A percentile compares a stretch with the other conserved stretches of the same genome.
Conservation (phyloP, 2,888 invertebrate genomes). For the Rhamnusium bicolor region DNA sequence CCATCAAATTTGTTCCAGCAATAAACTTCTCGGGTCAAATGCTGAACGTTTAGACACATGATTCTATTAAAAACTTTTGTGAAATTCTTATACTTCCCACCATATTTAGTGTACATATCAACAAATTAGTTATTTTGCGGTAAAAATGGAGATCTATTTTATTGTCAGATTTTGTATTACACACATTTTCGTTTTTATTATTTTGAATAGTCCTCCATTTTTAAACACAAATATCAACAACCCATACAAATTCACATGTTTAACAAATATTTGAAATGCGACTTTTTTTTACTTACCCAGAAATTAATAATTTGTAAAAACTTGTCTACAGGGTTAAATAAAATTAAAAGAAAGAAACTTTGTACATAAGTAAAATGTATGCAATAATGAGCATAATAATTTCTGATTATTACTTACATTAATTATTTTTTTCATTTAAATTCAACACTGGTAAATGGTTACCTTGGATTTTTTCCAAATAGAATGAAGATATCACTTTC, state of each 20-base stretch:
- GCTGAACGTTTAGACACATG: too few species aligned
- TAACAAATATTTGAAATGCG: not conserved
- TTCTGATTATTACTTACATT: constrained; percentile 43
- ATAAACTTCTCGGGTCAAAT: too few species aligned
- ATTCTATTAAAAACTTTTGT: too few species aligned
- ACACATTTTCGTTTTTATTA: not conserved
- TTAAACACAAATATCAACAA: not conserved
- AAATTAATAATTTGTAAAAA: constrained; percentile 10
- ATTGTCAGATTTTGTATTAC: constrained; percentile 9
- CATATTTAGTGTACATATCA: too few species aligned
- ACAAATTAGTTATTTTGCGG: too few species aligned
- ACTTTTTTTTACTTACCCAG: not conserved
- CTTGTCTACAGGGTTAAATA: constrained; percentile 3
- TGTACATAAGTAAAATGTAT: constrained; percentile 30
- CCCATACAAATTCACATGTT: constrained; percentile 1
- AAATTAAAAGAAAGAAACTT: constrained; percentile 1
- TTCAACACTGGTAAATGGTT: constrained; percentile 49
- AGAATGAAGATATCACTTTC: constrained; percentile 53
- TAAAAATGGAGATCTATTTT: constrained; percentile 14
- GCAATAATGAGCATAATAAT: constrained; percentile 55
- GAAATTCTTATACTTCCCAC: too few species aligned
- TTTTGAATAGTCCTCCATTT: not conserved
- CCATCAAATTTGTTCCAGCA: not conserved
- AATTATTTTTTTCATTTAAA: constrained; percentile 43
- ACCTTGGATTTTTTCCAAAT: constrained; percentile 27